Base-by-base conservation (phyloP, 2,888 invertebrate genomes). In the Subacronicta megacephala region DNA sequence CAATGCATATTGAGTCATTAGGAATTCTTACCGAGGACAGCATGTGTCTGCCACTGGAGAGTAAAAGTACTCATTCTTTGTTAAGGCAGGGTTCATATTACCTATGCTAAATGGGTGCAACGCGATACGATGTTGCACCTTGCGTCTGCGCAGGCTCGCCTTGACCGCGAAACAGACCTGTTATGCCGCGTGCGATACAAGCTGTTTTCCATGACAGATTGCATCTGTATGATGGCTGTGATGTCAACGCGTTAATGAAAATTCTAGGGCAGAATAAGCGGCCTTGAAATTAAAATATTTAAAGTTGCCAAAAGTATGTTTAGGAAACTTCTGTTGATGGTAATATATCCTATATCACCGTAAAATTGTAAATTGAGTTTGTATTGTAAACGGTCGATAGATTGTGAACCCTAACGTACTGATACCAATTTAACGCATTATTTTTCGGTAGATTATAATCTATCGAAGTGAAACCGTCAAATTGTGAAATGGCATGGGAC, bases 151-250 rank as follows among this genome's bases (percentile, higher is more conserved):
- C 61, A 53, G 18, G 62, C 58, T 88, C 62, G 83, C 88, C 88
- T 88, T 88, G 88, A 83, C 88, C 88, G 85, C 78, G 80, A 80
- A 75, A 65, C 47, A 58, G 75, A 80, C 82, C 77, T 58, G 82
- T 77, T 79, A 53, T 61, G 38, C 62, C 33, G 37, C 45, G 40
- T 49, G 41, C 45, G 31, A 42, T 51, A 53, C 51, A 55, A 56
- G 54, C 44, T 17, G 65, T 46, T 73, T 60, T 44, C 41, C 42
- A 63, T 55, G 43, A 17, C 16, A 49, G 62, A 61, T 72, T 12
- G 15, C 46, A 62, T 62, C 56, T 40, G 26, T 7, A 57, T 64
- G 26, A 47, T 54, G 58, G 52, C 40, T 54, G 31, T 35, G 23
- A 47, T 43, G 59, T 56, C 52, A 56, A 60, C 37, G 44, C 15